A percentile compares a stretch with the other conserved stretches of the same genome.
These are phyloP conservation scores for Montipora foliosa DNA, from an alignment of 64 coral and sea anemone genomes.

Conservation along the genomic window DNA sequence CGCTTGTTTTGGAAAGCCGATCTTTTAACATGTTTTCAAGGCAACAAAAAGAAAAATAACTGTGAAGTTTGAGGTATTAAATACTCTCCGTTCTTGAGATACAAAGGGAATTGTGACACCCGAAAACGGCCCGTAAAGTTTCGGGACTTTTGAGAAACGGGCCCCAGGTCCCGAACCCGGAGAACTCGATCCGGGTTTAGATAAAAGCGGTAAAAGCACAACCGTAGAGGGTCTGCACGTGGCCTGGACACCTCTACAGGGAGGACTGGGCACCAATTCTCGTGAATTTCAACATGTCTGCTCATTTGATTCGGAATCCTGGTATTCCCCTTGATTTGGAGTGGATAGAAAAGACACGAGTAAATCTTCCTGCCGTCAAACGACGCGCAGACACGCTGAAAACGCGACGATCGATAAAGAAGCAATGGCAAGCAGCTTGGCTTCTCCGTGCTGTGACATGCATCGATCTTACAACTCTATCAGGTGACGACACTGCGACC, in stretches of 20 bases:
- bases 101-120: too few species aligned
- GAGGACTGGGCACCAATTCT: not conserved
- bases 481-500: slow-evolving; percentile 90
- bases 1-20: too few species aligned
- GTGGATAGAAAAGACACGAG: slow-evolving; percentile 81
- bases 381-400: slow-evolving; percentile 92
- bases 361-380: slow-evolving; percentile 96
- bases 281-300: slow-evolving; percentile 66
- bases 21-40: too few species aligned
- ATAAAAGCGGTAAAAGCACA: too few species aligned
- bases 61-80: too few species aligned
- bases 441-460: slow-evolving; percentile 94
- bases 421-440: slow-evolving; percentile 99
- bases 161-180: too few species aligned
- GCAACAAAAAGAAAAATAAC: too few species aligned
- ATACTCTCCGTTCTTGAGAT: too few species aligned
- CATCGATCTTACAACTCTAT: slow-evolving; percentile 92
- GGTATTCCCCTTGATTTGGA: slow-evolving; percentile 73
- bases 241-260: not conserved
- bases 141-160: too few species aligned
- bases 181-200: too few species aligned
- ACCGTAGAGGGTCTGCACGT: too few species aligned
- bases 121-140: too few species aligned
- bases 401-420: slow-evolving; percentile 92
- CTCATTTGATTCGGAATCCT: slow-evolving; percentile 83